A percentile compares a stretch with the other conserved stretches of the same genome.
These are phyloP conservation scores for Aethina tumida DNA, from an alignment of 1,140 invertebrate species.

Conservation along the genomic window DNA sequence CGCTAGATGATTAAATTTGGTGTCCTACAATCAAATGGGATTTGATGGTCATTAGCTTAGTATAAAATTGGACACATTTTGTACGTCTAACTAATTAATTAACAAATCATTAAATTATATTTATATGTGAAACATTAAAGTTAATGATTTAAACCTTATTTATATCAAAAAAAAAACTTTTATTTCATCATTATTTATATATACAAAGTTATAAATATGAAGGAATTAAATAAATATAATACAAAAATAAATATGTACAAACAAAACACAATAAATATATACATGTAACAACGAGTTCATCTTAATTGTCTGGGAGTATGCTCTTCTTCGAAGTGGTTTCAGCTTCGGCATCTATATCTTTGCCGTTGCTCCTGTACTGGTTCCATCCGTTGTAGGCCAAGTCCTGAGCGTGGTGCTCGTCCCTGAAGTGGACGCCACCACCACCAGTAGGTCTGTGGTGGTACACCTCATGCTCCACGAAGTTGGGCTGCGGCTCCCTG, in stretches of 20 bases:
- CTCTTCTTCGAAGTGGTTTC: constrained; percentile 28
- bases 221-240: constrained; percentile 4
- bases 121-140: too few relatives aligned
- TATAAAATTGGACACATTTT: too few relatives aligned
- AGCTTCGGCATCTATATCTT: constrained; percentile 26
- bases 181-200: not conserved
- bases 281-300: constrained; percentile 7
- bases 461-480: constrained; percentile 32
- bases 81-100: not conserved
- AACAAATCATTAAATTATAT: too few relatives aligned
- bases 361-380: constrained; percentile 36
- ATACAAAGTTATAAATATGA: not conserved
- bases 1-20: too few relatives aligned
- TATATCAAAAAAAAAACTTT: not conserved
- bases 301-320: constrained; percentile 34
- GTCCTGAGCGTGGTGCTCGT: constrained; percentile 56
- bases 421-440: constrained; percentile 49
- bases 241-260: too few relatives aligned
- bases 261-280: constrained; percentile 9
- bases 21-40: too few relatives aligned
- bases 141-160: too few relatives aligned
- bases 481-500: constrained; percentile 36
- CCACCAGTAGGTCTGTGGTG: constrained; percentile 38
- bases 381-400: constrained; percentile 51
- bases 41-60: too few relatives aligned